These are phyloP conservation scores for Fratercula arctica DNA, from an alignment of 2,797 vertebrate genomes.

Conservation along the genomic window DNA sequence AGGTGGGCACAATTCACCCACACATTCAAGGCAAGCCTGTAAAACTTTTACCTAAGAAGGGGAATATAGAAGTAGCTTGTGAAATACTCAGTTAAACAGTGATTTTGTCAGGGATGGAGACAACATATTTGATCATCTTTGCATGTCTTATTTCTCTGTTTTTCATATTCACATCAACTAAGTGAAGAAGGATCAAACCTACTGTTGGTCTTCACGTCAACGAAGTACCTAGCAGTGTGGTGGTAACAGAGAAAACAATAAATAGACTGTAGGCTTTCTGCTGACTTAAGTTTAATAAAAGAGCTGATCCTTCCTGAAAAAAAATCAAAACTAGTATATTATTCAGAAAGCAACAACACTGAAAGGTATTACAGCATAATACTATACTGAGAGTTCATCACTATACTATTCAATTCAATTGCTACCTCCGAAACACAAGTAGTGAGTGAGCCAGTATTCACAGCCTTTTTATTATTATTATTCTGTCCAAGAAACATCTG, in stretches of 20 bases:
- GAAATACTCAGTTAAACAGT: background rate
- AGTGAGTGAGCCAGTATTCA: background rate
- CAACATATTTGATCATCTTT: background rate
- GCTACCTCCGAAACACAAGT: background rate
- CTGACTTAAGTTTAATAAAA: conserved; percentile 52
- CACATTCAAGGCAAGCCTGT: background rate
- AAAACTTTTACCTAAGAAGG: background rate
- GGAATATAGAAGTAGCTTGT: background rate
- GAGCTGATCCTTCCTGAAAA: conserved; percentile 15
- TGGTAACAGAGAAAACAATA: background rate
- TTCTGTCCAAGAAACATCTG: background rate
- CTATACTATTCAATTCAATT: background rate
- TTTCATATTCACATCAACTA: background rate
- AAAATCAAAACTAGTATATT: conserved; percentile 35
- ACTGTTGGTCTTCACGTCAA: background rate
- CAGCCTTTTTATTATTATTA: background rate
- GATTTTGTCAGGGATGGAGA: background rate
- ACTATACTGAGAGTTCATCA: background rate
- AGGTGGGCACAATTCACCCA: background rate
- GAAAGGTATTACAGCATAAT: background rate
- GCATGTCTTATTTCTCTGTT: background rate
- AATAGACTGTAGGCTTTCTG: conserved; percentile 10
- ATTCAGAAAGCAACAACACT: background rate
- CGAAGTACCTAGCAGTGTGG: background rate
- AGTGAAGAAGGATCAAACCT: background rate